Conservation (phyloP, 2,113 vertebrate genomes). For the Rissa tridactyla region DNA sequence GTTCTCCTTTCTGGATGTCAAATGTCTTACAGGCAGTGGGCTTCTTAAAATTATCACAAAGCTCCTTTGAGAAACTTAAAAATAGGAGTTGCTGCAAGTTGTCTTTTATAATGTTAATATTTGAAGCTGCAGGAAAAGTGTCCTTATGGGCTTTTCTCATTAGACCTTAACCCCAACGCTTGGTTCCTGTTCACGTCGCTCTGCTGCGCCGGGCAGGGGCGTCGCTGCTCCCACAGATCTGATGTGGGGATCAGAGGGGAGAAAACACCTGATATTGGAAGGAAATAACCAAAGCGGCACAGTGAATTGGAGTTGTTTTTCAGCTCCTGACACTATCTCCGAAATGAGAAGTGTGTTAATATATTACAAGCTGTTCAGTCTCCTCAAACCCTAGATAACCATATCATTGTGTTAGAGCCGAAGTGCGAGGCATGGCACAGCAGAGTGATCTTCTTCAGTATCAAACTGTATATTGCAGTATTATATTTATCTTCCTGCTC, state of each 20-base stretch:
- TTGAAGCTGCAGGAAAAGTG: not conserved
- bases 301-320: not conserved
- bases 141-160: not conserved
- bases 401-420: not conserved
- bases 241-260: not conserved
- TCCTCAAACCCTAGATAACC: conserved; percentile 9
- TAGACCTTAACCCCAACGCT: not conserved
- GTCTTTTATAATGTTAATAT: not conserved
- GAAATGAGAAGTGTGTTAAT: conserved; percentile 28
- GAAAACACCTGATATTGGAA: not conserved
- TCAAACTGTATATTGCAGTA: not conserved
- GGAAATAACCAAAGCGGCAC: not conserved
- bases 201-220: not conserved
- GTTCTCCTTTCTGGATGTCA: not conserved
- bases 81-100: not conserved
- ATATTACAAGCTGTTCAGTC: not conserved
- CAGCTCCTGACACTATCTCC: conserved; percentile 17
- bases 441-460: not conserved
- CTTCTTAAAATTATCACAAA: not conserved
- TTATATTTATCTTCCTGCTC: conserved; percentile 18
- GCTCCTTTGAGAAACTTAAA: conserved; percentile 29
- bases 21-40: not conserved
- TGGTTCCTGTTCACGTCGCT: not conserved
- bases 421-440: not conserved
- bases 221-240: not conserved